Base-by-base conservation (phyloP, 2,888 invertebrate species). In the Mycalesis mineus region DNA sequence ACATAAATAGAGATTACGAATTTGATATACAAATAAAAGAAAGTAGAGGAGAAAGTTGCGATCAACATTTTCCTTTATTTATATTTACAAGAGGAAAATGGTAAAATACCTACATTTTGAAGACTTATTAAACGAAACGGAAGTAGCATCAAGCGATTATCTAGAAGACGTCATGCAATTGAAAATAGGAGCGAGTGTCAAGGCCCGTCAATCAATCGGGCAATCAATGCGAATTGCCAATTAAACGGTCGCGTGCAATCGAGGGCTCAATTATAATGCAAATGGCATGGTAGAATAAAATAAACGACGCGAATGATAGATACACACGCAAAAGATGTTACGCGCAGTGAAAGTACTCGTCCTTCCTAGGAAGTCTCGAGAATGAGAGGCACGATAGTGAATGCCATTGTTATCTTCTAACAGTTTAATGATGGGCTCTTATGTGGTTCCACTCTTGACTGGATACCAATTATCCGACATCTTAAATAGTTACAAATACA, bases 201-300 rank as follows among this genome's bases (percentile, higher is more conserved):
- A 69, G 68, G 69, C 60, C 59, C 65, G 58, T 58, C 62, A 59
- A 64, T 53, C 52, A 37, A 60, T 55, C 61, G 29, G 39, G 69
- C 72, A 70, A 79, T 77, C 71, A 73, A 78, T 78, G 76, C 73
- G 78, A 80, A 81, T 78, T 70, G 72, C 61, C 74, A 79, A 81
- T 83, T 80, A 79, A 70, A 64, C 58, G 44, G 17, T 69, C 58
- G 69, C 70, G 67, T 71, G 68, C 62, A 40, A 60, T 47, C 66
- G 49, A 67, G 66, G 65, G 65, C 63, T 50, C 65, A 65, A 69
- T 67, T 66, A 66, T 57, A 65, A 65, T 58, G 58, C 57, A 58
- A 64, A 58, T 57, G 62, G 63, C 65, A 65, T 66, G 63, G 63
- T 65, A 64, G 41, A 66, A 68, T 60, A 60, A 60, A 61, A 62